A percentile compares a stretch with the other conserved stretches of the same genome.
Evolutionary conservation across 35 echinoderm and acorn worm species (phyloP).

Genomic region (Acanthaster planci): DNA sequence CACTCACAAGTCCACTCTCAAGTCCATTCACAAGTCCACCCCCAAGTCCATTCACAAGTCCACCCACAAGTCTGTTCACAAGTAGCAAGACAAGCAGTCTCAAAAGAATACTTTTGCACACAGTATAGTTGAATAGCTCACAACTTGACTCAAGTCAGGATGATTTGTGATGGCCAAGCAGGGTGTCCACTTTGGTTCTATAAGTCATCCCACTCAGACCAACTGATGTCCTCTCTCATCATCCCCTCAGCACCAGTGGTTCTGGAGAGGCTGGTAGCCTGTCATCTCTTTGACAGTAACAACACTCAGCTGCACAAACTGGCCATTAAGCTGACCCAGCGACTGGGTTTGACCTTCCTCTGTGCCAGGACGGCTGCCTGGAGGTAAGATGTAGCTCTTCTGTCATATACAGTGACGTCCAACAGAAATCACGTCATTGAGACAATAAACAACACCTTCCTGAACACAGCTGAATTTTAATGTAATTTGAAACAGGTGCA

Average conservation of each 20-base stretch:
- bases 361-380: conserved; percentile 74
- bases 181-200: too few species aligned
- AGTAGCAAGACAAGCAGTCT: too few species aligned
- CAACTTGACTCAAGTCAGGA: too few species aligned
- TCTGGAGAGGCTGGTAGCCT: conserved; percentile 65
- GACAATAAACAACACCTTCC: background rate
- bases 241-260: conserved; percentile 68
- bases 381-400: conserved; percentile 52
- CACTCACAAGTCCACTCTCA: too few species aligned
- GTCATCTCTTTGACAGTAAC: conserved; percentile 47
- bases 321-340: conserved; percentile 83
- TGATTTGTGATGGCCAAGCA: too few species aligned
- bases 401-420: background rate
- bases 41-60: too few species aligned
- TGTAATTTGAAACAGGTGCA: too few species aligned
- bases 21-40: too few species aligned
- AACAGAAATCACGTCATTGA: background rate
- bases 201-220: background rate
- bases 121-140: too few species aligned
- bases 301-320: conserved; percentile 81
- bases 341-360: conserved; percentile 89
- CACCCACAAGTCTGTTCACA: too few species aligned
- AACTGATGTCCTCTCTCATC: background rate
- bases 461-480: background rate
- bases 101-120: too few species aligned